Evolutionary conservation across 2,797 vertebrate species (phyloP).

Genomic region (Argentina silus): DNA sequence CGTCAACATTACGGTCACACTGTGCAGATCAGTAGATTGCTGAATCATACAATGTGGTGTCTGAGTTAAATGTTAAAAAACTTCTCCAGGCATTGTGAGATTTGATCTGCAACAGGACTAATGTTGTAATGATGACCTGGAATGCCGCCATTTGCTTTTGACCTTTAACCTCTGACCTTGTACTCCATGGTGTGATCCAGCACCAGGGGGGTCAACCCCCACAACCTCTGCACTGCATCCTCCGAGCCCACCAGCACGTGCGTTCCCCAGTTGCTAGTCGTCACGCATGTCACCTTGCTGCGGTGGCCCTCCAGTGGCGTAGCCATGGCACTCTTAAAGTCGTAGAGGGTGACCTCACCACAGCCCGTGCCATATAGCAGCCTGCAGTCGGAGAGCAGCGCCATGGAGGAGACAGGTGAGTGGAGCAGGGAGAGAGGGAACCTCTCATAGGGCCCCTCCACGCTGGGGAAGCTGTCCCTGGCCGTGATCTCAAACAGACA

Average conservation of each 20-base stretch:
- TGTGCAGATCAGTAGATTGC: no score
- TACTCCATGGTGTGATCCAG: slow-evolving; percentile 82
- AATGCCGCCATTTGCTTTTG: background rate
- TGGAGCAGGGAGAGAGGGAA: slow-evolving; percentile 70
- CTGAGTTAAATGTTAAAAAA: no score
- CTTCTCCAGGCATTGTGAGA: no score
- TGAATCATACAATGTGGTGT: no score
- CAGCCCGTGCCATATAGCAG: slow-evolving; percentile 75
- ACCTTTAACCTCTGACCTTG: slow-evolving; percentile 67
- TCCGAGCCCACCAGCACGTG: slow-evolving; percentile 77
- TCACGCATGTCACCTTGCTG: slow-evolving; percentile 77
- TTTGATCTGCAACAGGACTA: no score
- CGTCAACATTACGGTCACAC: no score
- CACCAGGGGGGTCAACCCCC: slow-evolving; percentile 74
- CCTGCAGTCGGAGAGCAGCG: slow-evolving; percentile 59
- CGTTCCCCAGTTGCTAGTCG: slow-evolving; percentile 72
- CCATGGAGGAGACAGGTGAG: slow-evolving; percentile 67
- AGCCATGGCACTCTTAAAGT: slow-evolving; percentile 49
- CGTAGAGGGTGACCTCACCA: slow-evolving; percentile 67
- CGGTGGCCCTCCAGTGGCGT: slow-evolving; percentile 75
- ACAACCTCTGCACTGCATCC: slow-evolving; percentile 79
- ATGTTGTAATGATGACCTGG: background rate
- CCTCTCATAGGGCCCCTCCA: slow-evolving; percentile 68
- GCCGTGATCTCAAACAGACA: slow-evolving; percentile 74
- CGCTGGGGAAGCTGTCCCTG: slow-evolving; percentile 72